phyloP scores from a whole-genome alignment of 2,113 vertebrate genomes.

The Myiagra hebetior region DNA sequence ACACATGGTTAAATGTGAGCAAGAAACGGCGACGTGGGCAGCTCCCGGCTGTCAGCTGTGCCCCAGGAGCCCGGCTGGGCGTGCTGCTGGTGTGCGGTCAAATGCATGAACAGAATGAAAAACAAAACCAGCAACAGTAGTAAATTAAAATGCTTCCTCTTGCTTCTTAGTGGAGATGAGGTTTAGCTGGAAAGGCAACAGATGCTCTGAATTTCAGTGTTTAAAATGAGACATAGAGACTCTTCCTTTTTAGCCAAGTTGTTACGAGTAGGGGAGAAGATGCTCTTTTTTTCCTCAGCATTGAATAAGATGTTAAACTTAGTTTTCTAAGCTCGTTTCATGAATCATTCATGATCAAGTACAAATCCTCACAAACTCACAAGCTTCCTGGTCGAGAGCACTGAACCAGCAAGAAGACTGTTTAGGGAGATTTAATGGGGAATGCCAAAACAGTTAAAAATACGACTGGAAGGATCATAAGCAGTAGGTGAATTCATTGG shows the following conservation, averaged over 20 bases:
- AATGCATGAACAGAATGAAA: neutral
- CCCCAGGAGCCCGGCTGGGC: neutral
- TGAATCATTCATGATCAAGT: constrained; percentile 66
- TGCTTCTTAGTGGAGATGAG: neutral
- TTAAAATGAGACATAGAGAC: constrained; percentile 36
- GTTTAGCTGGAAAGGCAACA: constrained; percentile 38
- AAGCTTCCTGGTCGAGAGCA: constrained; percentile 38
- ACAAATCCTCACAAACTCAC: constrained; percentile 45
- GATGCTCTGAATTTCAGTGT: constrained; percentile 35
- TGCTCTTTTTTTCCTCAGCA: constrained; percentile 36
- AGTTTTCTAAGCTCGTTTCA: constrained; percentile 48
- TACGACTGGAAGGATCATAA: neutral
- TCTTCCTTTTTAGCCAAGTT: constrained; percentile 48
- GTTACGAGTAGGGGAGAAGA: constrained; percentile 39
- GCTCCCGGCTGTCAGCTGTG: neutral
- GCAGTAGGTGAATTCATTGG: constrained; percentile 44
- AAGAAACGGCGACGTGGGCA: neutral
- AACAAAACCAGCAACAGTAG: neutral
- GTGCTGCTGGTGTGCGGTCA: neutral
- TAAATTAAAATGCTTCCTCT: neutral
- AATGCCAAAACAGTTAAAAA: constrained; percentile 42
- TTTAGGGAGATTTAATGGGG: constrained; percentile 47
- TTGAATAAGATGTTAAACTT: constrained; percentile 61
- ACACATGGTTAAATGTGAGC: neutral
- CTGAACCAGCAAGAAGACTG: constrained; percentile 49